Evolutionary conservation across 1,140 invertebrate species (phyloP), one percentile per base, ranked within the genome.

Genomic region (Heterodera carotae): DNA sequence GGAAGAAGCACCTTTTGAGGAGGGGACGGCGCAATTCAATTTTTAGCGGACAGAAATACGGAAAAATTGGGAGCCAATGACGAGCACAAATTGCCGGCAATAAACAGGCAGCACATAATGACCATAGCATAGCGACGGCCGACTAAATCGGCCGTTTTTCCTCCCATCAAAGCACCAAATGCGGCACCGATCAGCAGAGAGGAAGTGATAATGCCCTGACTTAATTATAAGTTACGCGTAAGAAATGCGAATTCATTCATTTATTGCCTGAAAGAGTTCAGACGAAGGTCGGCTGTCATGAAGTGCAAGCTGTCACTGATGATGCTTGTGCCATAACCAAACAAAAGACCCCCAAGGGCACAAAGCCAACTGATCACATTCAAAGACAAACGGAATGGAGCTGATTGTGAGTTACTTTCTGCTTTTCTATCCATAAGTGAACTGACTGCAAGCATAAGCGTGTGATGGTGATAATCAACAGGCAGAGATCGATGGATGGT

Each of bases 301-400:
- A 36, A 74, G 64, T 59, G 71, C 27, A 74, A 31, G 27, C 39
- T 39, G 10, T 64, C 71, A 34, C 64, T 74, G 64, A 74, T 74
- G n/a, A 74, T 64, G 59, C 71, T 64, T 10, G 71, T 74, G n/a
- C 64, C 71, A 62, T 74, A 74, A 36, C 71, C 71, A 60, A 74
- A 64, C 64, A 74, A 34, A 56, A 74, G 71, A n/a, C 71, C 71
- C 2, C 71, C 56, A 18, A 74, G 71, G 8, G 71, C 64, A 31
- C 71, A 74, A 56, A 34, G 25, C 71, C 71, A 74, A 34, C 56
- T 74, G 25, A 60, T 74, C 64, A 62, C 33, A 60, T 64, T 59
- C 5, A 74, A 36, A 34, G 64, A 74, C 29, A 34, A 10, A 66
- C 1, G n/a, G 33, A 29, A 66, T 2, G 33, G 29, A 66, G 33